Conservation (phyloP, 2,113 vertebrate species). For the Glaucomys volans region DNA sequence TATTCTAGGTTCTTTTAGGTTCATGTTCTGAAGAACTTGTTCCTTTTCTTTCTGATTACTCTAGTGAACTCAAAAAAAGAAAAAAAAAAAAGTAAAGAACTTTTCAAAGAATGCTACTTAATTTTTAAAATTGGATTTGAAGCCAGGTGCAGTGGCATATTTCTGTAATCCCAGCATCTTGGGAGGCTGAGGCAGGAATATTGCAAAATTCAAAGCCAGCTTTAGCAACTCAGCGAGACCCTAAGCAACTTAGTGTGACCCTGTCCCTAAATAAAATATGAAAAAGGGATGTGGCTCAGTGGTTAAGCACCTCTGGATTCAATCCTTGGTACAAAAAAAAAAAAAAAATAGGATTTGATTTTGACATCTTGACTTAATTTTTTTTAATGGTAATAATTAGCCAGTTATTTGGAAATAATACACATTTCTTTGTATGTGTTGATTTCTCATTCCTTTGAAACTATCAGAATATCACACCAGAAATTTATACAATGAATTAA, state of each 20-base stretch:
- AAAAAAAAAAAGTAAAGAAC: not conserved
- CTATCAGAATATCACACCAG: not conserved
- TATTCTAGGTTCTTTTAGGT: not conserved
- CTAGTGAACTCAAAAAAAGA: not conserved
- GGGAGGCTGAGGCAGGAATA: no score
- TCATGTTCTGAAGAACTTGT: not conserved
- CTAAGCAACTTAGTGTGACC: no score
- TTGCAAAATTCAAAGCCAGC: no score
- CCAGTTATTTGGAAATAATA: not conserved
- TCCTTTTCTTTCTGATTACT: not conserved
- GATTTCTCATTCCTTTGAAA: not conserved
- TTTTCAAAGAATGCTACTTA: not conserved
- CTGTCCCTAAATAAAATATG: no score
- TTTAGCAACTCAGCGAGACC: no score
- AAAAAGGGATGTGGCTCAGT: no score
- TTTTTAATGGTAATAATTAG: not conserved
- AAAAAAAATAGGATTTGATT: not conserved
- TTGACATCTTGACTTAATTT: not conserved
- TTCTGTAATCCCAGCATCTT: no score
- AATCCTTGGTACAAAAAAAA: no score
- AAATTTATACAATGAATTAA: constrained; percentile 27
- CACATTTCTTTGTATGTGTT: not conserved
- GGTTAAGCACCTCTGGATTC: no score
- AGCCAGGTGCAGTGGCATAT: no score
- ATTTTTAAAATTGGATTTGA: not conserved